phyloP scores from a whole-genome alignment of 2,888 invertebrate species.

The Temnothorax rugatulus region DNA sequence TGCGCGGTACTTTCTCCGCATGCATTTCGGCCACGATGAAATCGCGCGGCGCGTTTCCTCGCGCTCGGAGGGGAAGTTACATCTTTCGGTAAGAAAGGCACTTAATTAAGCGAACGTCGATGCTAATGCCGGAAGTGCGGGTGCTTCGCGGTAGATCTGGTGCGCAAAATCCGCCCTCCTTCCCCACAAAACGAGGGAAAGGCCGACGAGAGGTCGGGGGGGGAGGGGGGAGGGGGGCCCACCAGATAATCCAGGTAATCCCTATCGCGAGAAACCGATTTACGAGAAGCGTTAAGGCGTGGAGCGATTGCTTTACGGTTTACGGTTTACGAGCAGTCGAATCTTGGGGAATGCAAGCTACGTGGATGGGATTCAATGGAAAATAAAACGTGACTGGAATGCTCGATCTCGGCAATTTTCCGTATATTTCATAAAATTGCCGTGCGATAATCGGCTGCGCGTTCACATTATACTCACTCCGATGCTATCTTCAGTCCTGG shows the following conservation, averaged over 20 bases:
- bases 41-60: neutral
- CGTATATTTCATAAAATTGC: conserved; percentile 57
- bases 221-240: too few relatives aligned
- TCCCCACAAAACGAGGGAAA: neutral
- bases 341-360: conserved; percentile 58
- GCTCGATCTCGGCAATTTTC: conserved; percentile 47
- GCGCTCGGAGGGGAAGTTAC: neutral
- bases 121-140: conserved; percentile 66
- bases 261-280: conserved; percentile 67
- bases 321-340: conserved; percentile 67
- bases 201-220: neutral
- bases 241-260: conserved; percentile 70
- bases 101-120: conserved; percentile 70
- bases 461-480: neutral
- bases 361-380: conserved; percentile 62
- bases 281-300: conserved; percentile 64
- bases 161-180: conserved; percentile 7
- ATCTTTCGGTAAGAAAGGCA: conserved; percentile 40
- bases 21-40: neutral
- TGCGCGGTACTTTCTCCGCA: conserved; percentile 12
- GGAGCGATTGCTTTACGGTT: conserved; percentile 64
- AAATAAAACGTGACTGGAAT: conserved; percentile 73
- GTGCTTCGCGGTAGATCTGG: conserved; percentile 1
- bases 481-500: conserved; percentile 5
- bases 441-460: conserved; percentile 51